phyloP scores from a whole-genome alignment of 2,113 vertebrate species.

The Hippocampus zosterae region DNA sequence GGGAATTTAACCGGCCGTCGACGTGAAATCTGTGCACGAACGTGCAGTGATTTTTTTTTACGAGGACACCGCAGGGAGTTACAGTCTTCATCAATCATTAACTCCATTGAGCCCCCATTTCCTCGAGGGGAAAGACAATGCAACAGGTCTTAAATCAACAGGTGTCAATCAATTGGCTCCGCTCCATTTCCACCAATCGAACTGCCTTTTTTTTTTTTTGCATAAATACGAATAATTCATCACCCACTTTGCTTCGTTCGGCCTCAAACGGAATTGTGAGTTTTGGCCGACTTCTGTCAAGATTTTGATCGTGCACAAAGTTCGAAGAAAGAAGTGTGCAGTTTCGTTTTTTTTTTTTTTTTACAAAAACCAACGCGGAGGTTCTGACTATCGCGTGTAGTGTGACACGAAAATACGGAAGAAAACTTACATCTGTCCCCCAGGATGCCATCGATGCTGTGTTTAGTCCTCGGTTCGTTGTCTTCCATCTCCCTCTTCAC shows the following conservation, averaged over 20 bases:
- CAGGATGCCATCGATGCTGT: conserved; percentile 98
- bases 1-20: background rate
- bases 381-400: too few relatives aligned
- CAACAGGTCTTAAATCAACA: conserved; percentile 71
- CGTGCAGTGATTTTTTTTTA: background rate
- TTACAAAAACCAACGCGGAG: conserved; percentile 71
- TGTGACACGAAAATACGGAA: too few relatives aligned
- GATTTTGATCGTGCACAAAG: conserved; percentile 98
- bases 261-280: conserved; percentile 92
- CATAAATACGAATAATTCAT: background rate
- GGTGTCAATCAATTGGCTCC: conserved; percentile 30
- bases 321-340: conserved; percentile 43
- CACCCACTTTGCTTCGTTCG: conserved; percentile 81
- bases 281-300: conserved; percentile 91
- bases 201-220: background rate
- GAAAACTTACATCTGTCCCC: conserved; percentile 89
- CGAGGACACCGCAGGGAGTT: background rate
- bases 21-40: background rate
- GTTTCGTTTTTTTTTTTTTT: too few relatives aligned
- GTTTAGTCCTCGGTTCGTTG: conserved; percentile 89
- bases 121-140: conserved; percentile 8
- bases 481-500: conserved; percentile 93
- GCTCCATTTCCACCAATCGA: background rate
- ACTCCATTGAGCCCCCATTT: conserved; percentile 28
- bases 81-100: conserved; percentile 40